phyloP scores from a whole-genome alignment of 2,888 invertebrate species.

The Gerosis bhagava region DNA sequence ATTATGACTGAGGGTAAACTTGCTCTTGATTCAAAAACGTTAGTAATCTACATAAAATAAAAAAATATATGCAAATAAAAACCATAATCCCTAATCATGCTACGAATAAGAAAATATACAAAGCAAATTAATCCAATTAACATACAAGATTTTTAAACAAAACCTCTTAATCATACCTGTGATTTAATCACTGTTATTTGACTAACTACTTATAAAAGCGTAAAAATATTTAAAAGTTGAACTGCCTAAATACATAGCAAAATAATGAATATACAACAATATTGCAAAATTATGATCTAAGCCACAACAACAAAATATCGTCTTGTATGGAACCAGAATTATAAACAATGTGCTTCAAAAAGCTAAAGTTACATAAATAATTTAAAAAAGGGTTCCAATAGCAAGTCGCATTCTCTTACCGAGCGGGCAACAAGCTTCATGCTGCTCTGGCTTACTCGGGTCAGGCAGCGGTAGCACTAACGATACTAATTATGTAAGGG shows the following conservation, averaged over 20 bases:
- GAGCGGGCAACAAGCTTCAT: slow-evolving; percentile 95
- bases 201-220: slow-evolving; percentile 38
- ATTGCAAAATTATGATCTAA: slow-evolving; percentile 55
- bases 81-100: slow-evolving; percentile 56
- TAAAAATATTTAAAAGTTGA: slow-evolving; percentile 38
- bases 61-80: slow-evolving; percentile 59
- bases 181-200: not conserved
- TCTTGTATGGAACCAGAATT: slow-evolving; percentile 56
- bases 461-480: slow-evolving; percentile 92
- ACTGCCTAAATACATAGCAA: slow-evolving; percentile 40
- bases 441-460: slow-evolving; percentile 94
- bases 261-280: slow-evolving; percentile 39
- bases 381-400: slow-evolving; percentile 36
- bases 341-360: slow-evolving; percentile 32
- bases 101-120: slow-evolving; percentile 41
- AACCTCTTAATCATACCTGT: slow-evolving; percentile 12
- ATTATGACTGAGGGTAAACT: slow-evolving; percentile 17
- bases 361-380: slow-evolving; percentile 21
- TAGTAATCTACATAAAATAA: slow-evolving; percentile 52
- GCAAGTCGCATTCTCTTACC: slow-evolving; percentile 81
- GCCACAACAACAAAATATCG: slow-evolving; percentile 64
- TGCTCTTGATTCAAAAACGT: slow-evolving; percentile 64
- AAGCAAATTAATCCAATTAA: slow-evolving; percentile 21
- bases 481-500: slow-evolving; percentile 82
- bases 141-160: not conserved